These are phyloP conservation scores for Pedetes capensis DNA, from an alignment of 2,113 vertebrate genomes.

Conservation along the genomic window DNA sequence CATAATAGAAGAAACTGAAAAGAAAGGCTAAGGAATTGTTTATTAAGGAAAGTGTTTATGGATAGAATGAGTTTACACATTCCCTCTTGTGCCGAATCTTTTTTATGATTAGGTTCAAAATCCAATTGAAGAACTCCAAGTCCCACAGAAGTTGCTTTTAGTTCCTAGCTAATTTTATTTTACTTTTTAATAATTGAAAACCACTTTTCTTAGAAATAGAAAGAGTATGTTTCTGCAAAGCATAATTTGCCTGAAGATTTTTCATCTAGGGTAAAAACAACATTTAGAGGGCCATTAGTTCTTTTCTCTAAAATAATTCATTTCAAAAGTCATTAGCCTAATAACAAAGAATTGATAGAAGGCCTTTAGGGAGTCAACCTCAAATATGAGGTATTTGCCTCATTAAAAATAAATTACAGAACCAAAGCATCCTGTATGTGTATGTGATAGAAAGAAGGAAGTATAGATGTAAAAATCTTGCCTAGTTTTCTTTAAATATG, in stretches of 20 bases:
- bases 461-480: not conserved
- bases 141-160: not conserved
- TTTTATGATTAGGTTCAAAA: not conserved
- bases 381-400: slow-evolving; percentile 59
- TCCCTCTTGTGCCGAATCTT: not conserved
- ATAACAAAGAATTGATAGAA: slow-evolving; percentile 59
- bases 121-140: not conserved
- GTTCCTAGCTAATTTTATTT: not conserved
- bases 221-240: not conserved
- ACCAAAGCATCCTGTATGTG: not conserved
- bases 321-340: slow-evolving; percentile 71
- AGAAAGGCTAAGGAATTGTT: not conserved
- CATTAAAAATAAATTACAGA: slow-evolving; percentile 67
- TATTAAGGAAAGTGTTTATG: not conserved
- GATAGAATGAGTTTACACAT: not conserved
- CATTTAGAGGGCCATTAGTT: slow-evolving; percentile 46
- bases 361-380: slow-evolving; percentile 43
- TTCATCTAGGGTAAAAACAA: slow-evolving; percentile 41
- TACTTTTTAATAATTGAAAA: slow-evolving; percentile 32
- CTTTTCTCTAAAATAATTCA: slow-evolving; percentile 57
- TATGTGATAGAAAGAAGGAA: not conserved
- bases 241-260: slow-evolving; percentile 53
- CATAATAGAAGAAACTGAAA: not conserved
- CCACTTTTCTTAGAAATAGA: slow-evolving; percentile 16
- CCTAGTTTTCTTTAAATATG: not conserved